Percentiles rank a stretch among this genome's conserved stretches.
Evolutionary conservation across 2,113 vertebrate genomes (phyloP).

Genomic region (Strix uralensis): DNA sequence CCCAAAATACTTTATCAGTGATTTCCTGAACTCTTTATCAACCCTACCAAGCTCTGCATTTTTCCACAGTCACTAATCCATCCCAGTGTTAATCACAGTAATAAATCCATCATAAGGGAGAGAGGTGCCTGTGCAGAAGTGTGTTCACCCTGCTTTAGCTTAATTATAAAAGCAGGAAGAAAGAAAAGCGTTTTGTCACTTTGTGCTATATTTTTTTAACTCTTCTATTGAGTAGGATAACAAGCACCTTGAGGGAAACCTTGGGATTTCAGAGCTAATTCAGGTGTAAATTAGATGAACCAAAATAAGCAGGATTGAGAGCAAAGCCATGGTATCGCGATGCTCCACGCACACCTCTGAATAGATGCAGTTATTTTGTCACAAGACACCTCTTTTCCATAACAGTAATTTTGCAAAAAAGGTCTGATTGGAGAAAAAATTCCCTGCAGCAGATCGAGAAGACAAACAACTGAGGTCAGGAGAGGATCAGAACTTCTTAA

Average conservation of each 20-base stretch:
- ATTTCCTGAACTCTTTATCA: neutral
- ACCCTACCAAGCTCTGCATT: neutral
- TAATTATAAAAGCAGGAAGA: neutral
- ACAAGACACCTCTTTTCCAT: neutral
- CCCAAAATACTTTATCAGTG: neutral
- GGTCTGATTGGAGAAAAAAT: neutral
- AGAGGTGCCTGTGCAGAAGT: neutral
- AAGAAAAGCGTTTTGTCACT: neutral
- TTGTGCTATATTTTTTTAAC: neutral
- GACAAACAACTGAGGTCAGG: neutral
- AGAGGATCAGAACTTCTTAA: neutral
- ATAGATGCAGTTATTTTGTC: neutral
- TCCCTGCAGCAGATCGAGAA: neutral
- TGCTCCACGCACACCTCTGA: neutral
- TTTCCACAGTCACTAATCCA: accelerated
- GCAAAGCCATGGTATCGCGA: neutral
- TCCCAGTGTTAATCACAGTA: neutral
- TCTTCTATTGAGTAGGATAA: neutral
- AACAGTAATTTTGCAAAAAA: neutral
- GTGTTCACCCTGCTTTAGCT: no score
- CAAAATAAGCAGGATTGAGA: neutral
- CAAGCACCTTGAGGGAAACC: neutral
- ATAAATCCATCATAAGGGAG: neutral
- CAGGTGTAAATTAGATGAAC: neutral
- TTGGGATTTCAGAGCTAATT: neutral